phyloP scores from a whole-genome alignment of 2,888 invertebrate genomes.

The Papilio elwesi region DNA sequence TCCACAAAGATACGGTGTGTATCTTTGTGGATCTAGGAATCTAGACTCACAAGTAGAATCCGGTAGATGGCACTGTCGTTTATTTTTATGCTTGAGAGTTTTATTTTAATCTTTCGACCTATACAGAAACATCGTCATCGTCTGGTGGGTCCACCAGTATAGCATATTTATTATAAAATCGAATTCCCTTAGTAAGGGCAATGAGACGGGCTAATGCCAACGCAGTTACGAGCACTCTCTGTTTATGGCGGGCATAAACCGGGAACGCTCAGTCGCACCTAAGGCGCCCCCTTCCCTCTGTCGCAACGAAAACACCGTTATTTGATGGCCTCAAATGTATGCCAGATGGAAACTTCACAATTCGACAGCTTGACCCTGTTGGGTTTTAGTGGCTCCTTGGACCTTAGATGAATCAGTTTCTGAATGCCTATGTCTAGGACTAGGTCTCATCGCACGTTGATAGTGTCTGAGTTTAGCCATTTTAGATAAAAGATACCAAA shows the following conservation, averaged over 20 bases:
- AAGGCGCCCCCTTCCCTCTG: conserved; percentile 46
- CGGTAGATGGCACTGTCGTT: too few species aligned
- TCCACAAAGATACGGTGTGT: too few species aligned
- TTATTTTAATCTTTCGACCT: neutral
- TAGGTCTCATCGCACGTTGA: too few species aligned
- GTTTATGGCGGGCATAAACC: conserved; percentile 71
- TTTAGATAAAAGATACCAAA: too few species aligned
- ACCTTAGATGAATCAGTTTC: too few species aligned
- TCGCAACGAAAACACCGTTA: conserved; percentile 20
- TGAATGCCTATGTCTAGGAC: too few species aligned
- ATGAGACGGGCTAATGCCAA: conserved; percentile 58
- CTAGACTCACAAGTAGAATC: too few species aligned
- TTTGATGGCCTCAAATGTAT: conserved; percentile 13
- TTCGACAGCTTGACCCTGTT: neutral
- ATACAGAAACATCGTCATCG: too few species aligned
- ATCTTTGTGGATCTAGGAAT: too few species aligned
- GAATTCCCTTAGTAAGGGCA: conserved; percentile 49
- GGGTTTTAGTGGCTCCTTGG: too few species aligned
- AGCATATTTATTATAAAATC: conserved; percentile 12
- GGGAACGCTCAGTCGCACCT: conserved; percentile 61
- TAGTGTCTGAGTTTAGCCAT: too few species aligned
- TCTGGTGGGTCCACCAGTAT: neutral
- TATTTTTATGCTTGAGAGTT: too few species aligned
- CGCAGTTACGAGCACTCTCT: conserved; percentile 73
- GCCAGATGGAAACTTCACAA: neutral